A percentile compares a stretch with the other conserved stretches of the same genome.
Evolutionary conservation across 64 coral and sea anemone species (phyloP).

Genomic region (Platygyra sinensis): DNA sequence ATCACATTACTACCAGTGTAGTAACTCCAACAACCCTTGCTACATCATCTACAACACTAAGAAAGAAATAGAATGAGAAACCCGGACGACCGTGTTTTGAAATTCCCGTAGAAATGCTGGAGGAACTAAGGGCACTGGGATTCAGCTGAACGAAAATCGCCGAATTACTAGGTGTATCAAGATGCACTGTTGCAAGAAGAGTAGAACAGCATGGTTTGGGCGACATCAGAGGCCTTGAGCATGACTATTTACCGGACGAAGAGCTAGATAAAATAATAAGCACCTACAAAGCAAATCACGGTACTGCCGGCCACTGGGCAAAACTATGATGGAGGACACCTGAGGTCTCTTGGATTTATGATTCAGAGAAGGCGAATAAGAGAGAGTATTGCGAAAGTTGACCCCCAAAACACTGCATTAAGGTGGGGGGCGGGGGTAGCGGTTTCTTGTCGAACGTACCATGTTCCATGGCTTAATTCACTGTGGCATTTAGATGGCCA

Average conservation of each 20-base stretch:
- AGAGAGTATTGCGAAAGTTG: constrained; percentile 62
- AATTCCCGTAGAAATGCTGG: constrained; percentile 54
- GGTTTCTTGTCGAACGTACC: too few relatives aligned
- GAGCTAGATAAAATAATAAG: constrained; percentile 47
- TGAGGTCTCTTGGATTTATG: constrained; percentile 53
- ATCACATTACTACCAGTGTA: too few relatives aligned
- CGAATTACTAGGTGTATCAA: constrained; percentile 50
- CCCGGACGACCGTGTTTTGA: constrained; percentile 54
- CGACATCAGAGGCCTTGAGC: constrained; percentile 43
- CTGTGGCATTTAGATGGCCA: too few relatives aligned
- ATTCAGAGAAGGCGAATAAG: constrained; percentile 65
- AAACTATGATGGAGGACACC: constrained; percentile 54
- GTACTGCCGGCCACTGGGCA: constrained; percentile 31
- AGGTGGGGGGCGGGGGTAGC: too few relatives aligned
- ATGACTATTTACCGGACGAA: constrained; percentile 36
- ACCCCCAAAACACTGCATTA: constrained; percentile 59
- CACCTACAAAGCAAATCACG: constrained; percentile 26
- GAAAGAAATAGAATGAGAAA: constrained; percentile 17
- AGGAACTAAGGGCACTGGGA: constrained; percentile 55
- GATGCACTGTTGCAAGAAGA: constrained; percentile 15
- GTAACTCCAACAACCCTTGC: too few relatives aligned
- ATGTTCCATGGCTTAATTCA: too few relatives aligned
- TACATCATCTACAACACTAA: too few relatives aligned
- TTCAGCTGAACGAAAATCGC: constrained; percentile 58
- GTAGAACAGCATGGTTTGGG: constrained; percentile 29